A percentile compares a stretch with the other conserved stretches of the same genome.
Evolutionary conservation across 2,797 vertebrate species (phyloP).

Genomic region (Oryzias dopingdopingensis): DNA sequence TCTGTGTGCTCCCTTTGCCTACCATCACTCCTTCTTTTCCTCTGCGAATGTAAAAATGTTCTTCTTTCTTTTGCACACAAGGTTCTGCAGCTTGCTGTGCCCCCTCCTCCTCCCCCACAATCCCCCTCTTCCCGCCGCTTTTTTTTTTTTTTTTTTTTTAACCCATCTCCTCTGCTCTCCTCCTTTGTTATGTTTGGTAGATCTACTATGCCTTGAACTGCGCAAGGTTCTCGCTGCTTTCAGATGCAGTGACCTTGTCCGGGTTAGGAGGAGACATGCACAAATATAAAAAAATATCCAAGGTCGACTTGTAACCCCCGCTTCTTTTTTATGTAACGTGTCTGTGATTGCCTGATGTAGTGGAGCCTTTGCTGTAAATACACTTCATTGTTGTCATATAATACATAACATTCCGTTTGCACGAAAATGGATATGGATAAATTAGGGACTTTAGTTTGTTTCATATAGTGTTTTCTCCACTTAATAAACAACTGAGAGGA

Average conservation of each 20-base stretch:
- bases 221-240: conserved; percentile 32
- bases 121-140: conserved; percentile 37
- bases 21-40: conserved; percentile 30
- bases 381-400: conserved; percentile 29
- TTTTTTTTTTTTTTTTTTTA: conserved; percentile 35
- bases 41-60: conserved; percentile 26
- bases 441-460: conserved; percentile 41
- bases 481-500: conserved; percentile 59
- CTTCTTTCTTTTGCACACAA: conserved; percentile 22
- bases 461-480: conserved; percentile 49
- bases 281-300: conserved; percentile 37
- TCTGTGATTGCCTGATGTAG: conserved; percentile 33
- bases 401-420: conserved; percentile 9
- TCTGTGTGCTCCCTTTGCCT: conserved; percentile 51
- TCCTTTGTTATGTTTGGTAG: conserved; percentile 65
- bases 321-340: conserved; percentile 54
- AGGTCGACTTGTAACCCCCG: conserved; percentile 39
- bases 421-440: conserved; percentile 20
- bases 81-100: conserved; percentile 37
- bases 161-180: conserved; percentile 39
- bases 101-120: conserved; percentile 36
- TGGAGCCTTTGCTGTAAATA: conserved; percentile 36
- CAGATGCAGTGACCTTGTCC: conserved; percentile 64
- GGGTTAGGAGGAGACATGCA: conserved; percentile 32
- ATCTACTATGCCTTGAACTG: conserved; percentile 41